phyloP scores from a whole-genome alignment of 37 sponge, comb jelly and placozoan genomes.

The Geodia barretti region DNA sequence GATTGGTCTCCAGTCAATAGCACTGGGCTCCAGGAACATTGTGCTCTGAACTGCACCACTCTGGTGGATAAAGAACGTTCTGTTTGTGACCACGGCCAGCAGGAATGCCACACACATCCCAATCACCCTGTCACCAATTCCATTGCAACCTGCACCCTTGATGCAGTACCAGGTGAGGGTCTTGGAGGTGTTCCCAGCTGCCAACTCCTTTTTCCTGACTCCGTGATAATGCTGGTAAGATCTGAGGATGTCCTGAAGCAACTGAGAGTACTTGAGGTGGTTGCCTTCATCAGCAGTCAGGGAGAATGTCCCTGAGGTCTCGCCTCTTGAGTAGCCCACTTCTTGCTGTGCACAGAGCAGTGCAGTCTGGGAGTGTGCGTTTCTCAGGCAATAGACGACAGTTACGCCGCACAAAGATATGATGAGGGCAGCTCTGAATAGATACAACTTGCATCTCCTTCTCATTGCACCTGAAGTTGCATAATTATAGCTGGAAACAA shows the following conservation, averaged over 20 bases:
- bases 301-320: too few relatives aligned
- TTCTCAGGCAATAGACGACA: too few relatives aligned
- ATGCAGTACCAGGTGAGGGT: background rate
- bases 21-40: background rate
- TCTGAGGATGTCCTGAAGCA: background rate
- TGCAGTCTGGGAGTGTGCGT: too few relatives aligned
- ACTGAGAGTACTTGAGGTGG: background rate
- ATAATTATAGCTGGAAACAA: too few relatives aligned
- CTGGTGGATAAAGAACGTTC: background rate
- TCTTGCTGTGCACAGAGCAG: too few relatives aligned
- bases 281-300: too few relatives aligned
- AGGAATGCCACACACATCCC: background rate
- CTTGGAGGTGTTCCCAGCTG: background rate
- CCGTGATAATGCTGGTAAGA: background rate
- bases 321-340: too few relatives aligned
- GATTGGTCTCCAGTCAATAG: background rate
- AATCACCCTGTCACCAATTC: background rate
- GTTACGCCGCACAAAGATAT: too few relatives aligned
- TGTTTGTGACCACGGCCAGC: background rate
- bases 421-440: too few relatives aligned
- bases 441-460: too few relatives aligned
- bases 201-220: background rate
- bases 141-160: background rate
- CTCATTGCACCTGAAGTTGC: too few relatives aligned
- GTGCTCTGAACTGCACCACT: background rate